Base-by-base conservation (phyloP, 2,888 invertebrate genomes). In the Eristalinus aeneus region DNA sequence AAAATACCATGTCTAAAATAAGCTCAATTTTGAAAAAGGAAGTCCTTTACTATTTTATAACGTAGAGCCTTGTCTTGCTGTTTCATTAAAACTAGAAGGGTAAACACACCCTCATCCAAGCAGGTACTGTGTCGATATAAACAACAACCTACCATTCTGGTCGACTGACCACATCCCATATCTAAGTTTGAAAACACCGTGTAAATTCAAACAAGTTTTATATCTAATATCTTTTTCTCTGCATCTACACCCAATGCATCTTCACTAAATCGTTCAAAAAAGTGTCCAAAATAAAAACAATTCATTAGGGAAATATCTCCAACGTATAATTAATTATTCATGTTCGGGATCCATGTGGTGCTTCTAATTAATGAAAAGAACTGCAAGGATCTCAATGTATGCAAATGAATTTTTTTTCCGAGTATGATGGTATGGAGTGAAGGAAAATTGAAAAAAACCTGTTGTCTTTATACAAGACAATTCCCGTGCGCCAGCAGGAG, bases 251-350 rank as follows among this genome's bases (percentile, higher is more conserved):
- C 46, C 16, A 46, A 46, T 46, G 46, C 46, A 8, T 6, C 46
- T 16, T 16, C 46, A 46, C 46, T 2, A 46, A 46, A 46, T 46
- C 46, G 9, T 6, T 46, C 8, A 16, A 16, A 16, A 46, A 46
- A 16, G n/a, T 46, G 16, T 46, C 46, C 16, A 8, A n/a, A 46
- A 46, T 46, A 46, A 46, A 46, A 46, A 46, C 58, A 58, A 23
- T 58, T 58, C 31, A 58, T 58, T 61, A 32, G 32, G 16, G n/a
- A 16, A n/a, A 46, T 23, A 36, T 63, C 64, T 46, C 34, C 16
- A 27, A 11, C 34, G 34, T 6, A 22, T 68, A 69, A 58, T 58
- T 36, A 69, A 58, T 36, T 36, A 69, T 69, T 58, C 34, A 56
- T 16, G 58, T 58, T n/a, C 11, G 9, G 68, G 22, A 22, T n/a